Percentiles rank a stretch among this genome's conserved stretches.
These are phyloP conservation scores for Paradoxurus hermaphroditus DNA, from an alignment of 2,113 vertebrate species.

Conservation along the genomic window DNA sequence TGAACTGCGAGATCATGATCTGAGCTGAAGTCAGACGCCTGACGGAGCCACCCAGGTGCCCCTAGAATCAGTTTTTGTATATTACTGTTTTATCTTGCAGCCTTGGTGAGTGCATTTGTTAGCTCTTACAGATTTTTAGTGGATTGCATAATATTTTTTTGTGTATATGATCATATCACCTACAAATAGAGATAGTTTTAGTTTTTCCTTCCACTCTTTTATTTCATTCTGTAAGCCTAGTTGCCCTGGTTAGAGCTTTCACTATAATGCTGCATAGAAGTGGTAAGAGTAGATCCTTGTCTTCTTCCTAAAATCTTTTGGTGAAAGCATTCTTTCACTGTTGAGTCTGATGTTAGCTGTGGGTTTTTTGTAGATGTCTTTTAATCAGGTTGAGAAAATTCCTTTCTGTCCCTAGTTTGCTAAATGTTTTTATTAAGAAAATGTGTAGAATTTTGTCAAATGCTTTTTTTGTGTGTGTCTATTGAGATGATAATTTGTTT, in stretches of 20 bases:
- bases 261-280: neutral
- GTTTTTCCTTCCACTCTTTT: neutral
- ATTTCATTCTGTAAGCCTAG: neutral
- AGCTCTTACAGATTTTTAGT: neutral
- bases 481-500: neutral
- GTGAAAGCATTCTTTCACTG: neutral
- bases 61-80: neutral
- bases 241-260: neutral
- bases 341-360: neutral
- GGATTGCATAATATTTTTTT: neutral
- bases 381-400: neutral
- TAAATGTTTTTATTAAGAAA: conserved; percentile 1
- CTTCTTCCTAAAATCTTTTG: neutral
- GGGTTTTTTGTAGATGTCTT: neutral
- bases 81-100: neutral
- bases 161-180: neutral
- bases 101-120: neutral
- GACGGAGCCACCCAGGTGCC: too few relatives aligned
- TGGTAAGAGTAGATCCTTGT: neutral
- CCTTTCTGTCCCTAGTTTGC: neutral
- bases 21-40: too few relatives aligned
- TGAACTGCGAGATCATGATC: too few relatives aligned
- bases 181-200: neutral
- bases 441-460: neutral
- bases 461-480: neutral